Percentiles rank a stretch among this genome's conserved stretches.
Conservation (phyloP, 2,113 vertebrate species). For the Aptenodytes forsteri region DNA sequence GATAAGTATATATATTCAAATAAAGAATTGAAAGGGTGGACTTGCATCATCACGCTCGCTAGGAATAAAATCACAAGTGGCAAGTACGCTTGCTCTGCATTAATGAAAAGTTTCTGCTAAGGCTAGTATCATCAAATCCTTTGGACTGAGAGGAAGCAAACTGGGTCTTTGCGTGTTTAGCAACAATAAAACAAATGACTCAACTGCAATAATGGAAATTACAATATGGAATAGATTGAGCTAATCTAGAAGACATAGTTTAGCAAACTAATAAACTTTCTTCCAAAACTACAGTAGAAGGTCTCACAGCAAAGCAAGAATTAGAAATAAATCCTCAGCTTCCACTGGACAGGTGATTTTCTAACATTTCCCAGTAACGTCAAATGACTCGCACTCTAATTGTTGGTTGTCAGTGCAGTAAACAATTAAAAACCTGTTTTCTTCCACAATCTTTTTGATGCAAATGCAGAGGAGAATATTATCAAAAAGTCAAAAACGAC, state of each 20-base stretch:
- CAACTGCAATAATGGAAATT: not conserved
- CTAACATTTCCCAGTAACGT: slow-evolving; percentile 1
- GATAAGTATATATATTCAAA: not conserved
- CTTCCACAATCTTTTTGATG: slow-evolving; percentile 57
- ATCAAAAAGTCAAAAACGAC: slow-evolving; percentile 64
- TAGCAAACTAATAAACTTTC: not conserved
- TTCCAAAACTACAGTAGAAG: not conserved
- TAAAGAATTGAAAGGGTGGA: not conserved
- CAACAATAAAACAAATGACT: slow-evolving; percentile 6
- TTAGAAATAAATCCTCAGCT: not conserved
- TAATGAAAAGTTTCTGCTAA: slow-evolving; percentile 13
- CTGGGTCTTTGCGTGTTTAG: not conserved
- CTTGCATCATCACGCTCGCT: not conserved
- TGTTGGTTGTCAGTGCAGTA: slow-evolving; percentile 56
- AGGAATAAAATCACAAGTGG: not conserved
- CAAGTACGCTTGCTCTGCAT: not conserved
- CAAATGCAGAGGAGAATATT: slow-evolving; percentile 63
- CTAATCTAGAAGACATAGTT: not conserved
- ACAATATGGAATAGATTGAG: not conserved
- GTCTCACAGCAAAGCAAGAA: not conserved
- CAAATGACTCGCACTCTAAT: slow-evolving; percentile 41
- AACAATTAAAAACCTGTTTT: slow-evolving; percentile 69
- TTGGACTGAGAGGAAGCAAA: not conserved
- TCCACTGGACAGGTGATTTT: slow-evolving; percentile 47
- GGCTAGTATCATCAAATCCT: not conserved